These are phyloP conservation scores for Leptopilina drosophilae DNA, from an alignment of 2,888 invertebrate species.

Conservation along the genomic window DNA sequence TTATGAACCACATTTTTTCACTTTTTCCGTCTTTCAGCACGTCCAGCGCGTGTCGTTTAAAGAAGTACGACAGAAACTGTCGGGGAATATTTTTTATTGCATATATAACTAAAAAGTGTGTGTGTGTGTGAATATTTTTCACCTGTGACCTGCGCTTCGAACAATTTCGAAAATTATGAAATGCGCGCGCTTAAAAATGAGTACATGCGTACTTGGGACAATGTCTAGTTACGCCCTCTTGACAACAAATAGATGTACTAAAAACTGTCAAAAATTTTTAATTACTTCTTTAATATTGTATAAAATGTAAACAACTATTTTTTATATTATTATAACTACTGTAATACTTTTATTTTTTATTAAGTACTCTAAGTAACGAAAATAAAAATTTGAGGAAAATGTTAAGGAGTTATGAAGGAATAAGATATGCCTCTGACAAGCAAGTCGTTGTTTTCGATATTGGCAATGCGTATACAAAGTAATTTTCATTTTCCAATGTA, in stretches of 20 bases:
- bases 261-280: not conserved
- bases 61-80: not conserved
- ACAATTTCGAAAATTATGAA: slow-evolving; percentile 6
- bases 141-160: slow-evolving; percentile 13
- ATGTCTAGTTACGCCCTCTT: not conserved
- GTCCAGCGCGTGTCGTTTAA: slow-evolving; percentile 25
- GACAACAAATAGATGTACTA: not conserved
- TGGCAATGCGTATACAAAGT: slow-evolving; percentile 95
- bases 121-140: not conserved
- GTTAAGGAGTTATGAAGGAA: slow-evolving; percentile 87
- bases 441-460: slow-evolving; percentile 94
- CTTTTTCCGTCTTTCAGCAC: not conserved
- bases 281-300: not conserved
- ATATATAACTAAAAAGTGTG: not conserved
- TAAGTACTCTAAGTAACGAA: not conserved
- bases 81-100: not conserved
- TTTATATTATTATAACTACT: not conserved
- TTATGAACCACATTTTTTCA: slow-evolving; percentile 29
- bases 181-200: slow-evolving; percentile 4
- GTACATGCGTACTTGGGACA: not conserved
- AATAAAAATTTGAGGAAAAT: slow-evolving; percentile 73
- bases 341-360: not conserved
- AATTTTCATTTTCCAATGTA: slow-evolving; percentile 67
- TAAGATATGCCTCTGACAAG: slow-evolving; percentile 89
- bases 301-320: not conserved